These are phyloP conservation scores for Ylistrum balloti DNA, from an alignment of 1,140 invertebrate species.

Conservation along the genomic window DNA sequence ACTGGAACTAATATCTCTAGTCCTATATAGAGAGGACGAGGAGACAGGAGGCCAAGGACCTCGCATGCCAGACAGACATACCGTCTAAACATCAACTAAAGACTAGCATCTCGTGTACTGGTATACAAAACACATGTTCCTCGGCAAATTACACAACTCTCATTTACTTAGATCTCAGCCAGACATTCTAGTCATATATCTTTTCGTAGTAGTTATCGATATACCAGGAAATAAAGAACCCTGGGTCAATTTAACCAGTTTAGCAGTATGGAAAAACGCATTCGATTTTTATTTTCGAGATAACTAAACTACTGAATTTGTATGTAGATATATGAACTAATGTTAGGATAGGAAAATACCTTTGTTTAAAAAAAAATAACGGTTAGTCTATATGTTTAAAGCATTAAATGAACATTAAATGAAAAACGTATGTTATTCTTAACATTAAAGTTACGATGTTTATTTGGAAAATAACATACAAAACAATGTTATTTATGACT, in stretches of 20 bases:
- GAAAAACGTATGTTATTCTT: too few species aligned
- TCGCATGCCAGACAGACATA: slow-evolving; percentile 30
- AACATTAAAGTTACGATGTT: too few species aligned
- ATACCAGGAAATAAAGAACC: neutral
- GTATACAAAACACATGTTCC: slow-evolving; percentile 39
- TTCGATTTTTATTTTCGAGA: neutral
- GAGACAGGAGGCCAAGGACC: slow-evolving; percentile 7
- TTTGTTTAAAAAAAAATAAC: too few species aligned
- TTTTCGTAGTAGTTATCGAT: neutral
- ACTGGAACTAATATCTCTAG: neutral
- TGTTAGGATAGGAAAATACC: too few species aligned
- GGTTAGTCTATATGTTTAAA: too few species aligned
- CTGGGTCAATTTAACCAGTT: neutral
- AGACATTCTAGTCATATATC: neutral
- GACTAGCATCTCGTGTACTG: neutral
- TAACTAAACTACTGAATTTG: neutral
- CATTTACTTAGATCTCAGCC: slow-evolving; percentile 38
- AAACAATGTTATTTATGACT: too few species aligned
- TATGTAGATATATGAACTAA: neutral
- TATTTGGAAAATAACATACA: too few species aligned
- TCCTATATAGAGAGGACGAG: neutral
- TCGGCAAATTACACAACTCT: slow-evolving; percentile 21
- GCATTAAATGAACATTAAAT: too few species aligned
- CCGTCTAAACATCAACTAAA: slow-evolving; percentile 20
- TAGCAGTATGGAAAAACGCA: neutral